Evolutionary conservation across 64 coral and sea anemone species (phyloP), one percentile per base, ranked within the genome.

Genomic region (Montipora sp.): DNA sequence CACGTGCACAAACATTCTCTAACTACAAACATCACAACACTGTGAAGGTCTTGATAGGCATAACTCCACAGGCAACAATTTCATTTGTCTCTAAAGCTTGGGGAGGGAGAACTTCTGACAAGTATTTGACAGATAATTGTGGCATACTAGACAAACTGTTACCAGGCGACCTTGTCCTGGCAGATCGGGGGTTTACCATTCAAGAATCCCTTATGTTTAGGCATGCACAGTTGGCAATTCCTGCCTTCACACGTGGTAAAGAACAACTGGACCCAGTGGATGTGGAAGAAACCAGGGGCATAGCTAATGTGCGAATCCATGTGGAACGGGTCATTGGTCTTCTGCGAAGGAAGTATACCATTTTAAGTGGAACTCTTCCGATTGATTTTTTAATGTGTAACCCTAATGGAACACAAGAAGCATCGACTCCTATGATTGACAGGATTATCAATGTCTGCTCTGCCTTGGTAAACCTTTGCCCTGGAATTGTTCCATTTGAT

Each of bases 21-120:
- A 65, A 59, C n/a, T 87, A 87, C 63, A 63, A 87, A 45, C 20
- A 87, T 73, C 58, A 70, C 36, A 70, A 70, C 83, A 87, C 83
- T 73, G 1, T 87, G 7, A 87, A 87, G 47, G 63, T 87, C 21
- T 71, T 87, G 23, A 67, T 87, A 65, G 83, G 83, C 83, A 87
- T 87, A 45, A 87, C 83, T 22, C 83, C 83, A 12, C 83, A 87
- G 19, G 78, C 21, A 24, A 80, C 21, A 19, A 80, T 80, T 44
- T 80, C 78, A 80, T 80, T 80, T 53, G 78, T 80, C 47, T 80
- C 78, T 44, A 80, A 80, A 80, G 78, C 47, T 48, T 80, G 78
- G 78, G 78, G 78, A 44, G 78, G 78, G 47, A 80, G 78, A 2
- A 80, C 78, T 19, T 80, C 78, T 80, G 78, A 80, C 47, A 80